Percentiles rank a stretch among this genome's conserved stretches.
Conservation (phyloP, 2,888 invertebrate species). For the Heliconius hortense region DNA sequence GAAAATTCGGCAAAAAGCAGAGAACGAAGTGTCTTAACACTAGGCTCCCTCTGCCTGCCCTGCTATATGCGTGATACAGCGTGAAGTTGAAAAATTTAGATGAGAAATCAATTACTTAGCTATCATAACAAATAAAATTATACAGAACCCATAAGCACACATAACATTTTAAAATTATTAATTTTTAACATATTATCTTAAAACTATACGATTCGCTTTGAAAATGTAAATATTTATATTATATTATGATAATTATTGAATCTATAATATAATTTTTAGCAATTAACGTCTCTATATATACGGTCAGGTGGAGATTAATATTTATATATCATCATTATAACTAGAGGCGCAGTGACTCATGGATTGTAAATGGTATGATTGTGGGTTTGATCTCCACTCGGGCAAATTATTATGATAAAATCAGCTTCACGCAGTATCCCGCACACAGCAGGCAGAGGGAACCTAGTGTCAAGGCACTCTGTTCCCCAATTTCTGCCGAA, state of each 20-base stretch:
- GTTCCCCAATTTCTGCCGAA: too few relatives aligned
- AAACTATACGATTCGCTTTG: background rate
- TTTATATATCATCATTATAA: background rate
- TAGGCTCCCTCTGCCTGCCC: too few relatives aligned
- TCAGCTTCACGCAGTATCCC: too few relatives aligned
- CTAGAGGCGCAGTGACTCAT: background rate
- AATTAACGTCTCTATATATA: slow-evolving; percentile 7
- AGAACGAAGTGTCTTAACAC: too few relatives aligned
- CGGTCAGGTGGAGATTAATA: background rate
- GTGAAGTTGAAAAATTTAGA: too few relatives aligned
- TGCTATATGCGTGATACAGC: too few relatives aligned
- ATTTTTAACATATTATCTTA: background rate
- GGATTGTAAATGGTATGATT: too few relatives aligned
- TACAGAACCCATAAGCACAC: background rate
- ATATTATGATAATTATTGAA: slow-evolving; percentile 9
- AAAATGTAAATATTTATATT: background rate
- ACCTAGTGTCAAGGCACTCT: too few relatives aligned
- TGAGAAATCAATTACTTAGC: too few relatives aligned
- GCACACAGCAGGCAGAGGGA: too few relatives aligned
- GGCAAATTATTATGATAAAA: background rate
- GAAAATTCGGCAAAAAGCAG: too few relatives aligned
- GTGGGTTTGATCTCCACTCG: background rate
- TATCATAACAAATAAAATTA: background rate
- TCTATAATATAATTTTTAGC: background rate
- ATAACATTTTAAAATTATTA: background rate